phyloP scores from a whole-genome alignment of 2,113 vertebrate genomes.

The Actinemys pallida region DNA sequence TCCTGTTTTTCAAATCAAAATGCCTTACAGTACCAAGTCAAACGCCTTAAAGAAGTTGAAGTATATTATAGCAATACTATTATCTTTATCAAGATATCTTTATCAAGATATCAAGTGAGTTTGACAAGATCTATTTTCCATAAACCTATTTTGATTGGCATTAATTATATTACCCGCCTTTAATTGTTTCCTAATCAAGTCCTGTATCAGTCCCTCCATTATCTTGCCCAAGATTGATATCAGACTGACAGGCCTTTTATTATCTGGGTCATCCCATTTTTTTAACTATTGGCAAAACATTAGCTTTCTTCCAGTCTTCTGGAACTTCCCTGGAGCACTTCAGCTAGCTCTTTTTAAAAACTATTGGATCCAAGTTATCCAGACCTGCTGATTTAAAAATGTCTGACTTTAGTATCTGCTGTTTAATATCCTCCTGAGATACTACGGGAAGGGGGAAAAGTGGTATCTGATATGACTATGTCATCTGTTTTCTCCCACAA shows the following conservation, averaged over 20 bases:
- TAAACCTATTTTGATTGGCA: background rate
- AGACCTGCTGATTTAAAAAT: background rate
- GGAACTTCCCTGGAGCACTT: background rate
- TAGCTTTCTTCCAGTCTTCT: background rate
- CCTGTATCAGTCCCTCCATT: background rate
- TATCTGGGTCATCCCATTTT: background rate
- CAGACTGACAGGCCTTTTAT: background rate
- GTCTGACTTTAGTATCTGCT: background rate
- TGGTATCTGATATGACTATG: background rate
- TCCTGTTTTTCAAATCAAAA: background rate
- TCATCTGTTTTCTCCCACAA: background rate
- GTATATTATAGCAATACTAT: background rate
- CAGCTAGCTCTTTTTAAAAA: background rate
- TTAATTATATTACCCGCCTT: background rate
- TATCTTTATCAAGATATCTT: background rate
- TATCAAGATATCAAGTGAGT: background rate
- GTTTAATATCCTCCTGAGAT: background rate
- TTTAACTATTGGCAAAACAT: background rate
- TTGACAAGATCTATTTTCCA: background rate
- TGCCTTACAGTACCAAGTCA: background rate
- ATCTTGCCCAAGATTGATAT: background rate
- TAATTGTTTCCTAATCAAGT: background rate
- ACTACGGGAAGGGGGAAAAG: background rate
- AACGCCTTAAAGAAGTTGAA: background rate
- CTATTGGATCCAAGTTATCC: background rate